Percentiles rank a stretch among this genome's conserved stretches.
Evolutionary conservation across 2,888 invertebrate genomes (phyloP).

Genomic region (Agriopis aurantiaria): DNA sequence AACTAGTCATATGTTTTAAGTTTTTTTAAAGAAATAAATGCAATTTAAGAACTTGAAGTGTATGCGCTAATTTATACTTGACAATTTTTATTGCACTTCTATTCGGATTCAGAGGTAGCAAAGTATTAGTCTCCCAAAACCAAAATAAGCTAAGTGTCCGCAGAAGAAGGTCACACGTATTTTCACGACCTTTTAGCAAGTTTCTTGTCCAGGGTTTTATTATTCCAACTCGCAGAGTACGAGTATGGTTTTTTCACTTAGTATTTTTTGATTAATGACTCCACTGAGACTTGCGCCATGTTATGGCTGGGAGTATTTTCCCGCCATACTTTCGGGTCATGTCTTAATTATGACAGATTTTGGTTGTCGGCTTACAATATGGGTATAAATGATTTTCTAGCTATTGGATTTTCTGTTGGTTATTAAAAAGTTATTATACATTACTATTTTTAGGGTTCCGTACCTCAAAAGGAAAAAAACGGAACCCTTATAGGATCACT

Average conservation of each 20-base stretch:
- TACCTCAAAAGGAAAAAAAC: too few species aligned
- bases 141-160: too few species aligned
- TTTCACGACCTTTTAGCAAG: not conserved
- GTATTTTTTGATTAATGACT: constrained; percentile 32
- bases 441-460: too few species aligned
- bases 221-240: not conserved
- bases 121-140: too few species aligned
- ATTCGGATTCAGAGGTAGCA: too few species aligned
- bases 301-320: constrained; percentile 11
- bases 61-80: too few species aligned
- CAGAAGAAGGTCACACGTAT: too few species aligned
- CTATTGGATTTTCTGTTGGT: constrained; percentile 2
- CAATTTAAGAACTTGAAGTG: too few species aligned
- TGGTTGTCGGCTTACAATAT: constrained; percentile 8
- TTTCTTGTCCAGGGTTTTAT: not conserved
- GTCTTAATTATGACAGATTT: constrained; percentile 32
- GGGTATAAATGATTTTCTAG: constrained; percentile 4
- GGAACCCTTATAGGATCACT: too few species aligned
- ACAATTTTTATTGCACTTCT: too few species aligned
- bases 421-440: not conserved
- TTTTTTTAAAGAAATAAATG: too few species aligned
- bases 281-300: constrained; percentile 15
- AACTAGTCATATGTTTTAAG: too few species aligned
- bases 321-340: constrained; percentile 11
- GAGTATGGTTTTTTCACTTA: constrained; percentile 27